phyloP scores from a whole-genome alignment of 2,113 vertebrate species.

The Cranoglanis bouderius region DNA sequence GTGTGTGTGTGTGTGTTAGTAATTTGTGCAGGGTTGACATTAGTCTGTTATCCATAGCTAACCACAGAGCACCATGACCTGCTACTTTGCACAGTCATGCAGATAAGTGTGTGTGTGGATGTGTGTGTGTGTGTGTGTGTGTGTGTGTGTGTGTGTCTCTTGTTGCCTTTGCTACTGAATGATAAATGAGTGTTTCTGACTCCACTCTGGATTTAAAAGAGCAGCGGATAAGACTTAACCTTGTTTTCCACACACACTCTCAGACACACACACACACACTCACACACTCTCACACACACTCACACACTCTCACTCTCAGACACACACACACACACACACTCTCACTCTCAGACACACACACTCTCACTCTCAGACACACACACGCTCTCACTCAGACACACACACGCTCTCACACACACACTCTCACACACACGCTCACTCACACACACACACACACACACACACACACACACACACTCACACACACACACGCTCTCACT shows the following conservation, averaged over 20 bases:
- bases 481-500: too few relatives aligned
- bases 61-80: not conserved
- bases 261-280: too few relatives aligned
- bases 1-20: not conserved
- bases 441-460: too few relatives aligned
- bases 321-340: not conserved
- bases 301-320: too few relatives aligned
- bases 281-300: too few relatives aligned
- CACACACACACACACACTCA: too few relatives aligned
- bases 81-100: not conserved
- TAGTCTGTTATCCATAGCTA: not conserved
- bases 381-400: too few relatives aligned
- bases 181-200: not conserved
- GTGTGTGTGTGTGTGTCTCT: too few relatives aligned
- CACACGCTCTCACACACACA: too few relatives aligned
- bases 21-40: not conserved
- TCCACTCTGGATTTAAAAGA: not conserved
- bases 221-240: not conserved
- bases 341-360: too few relatives aligned
- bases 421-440: too few relatives aligned
- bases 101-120: not conserved
- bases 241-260: not conserved
- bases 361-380: too few relatives aligned
- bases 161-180: not conserved
- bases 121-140: slow-evolving; percentile 3